These are phyloP conservation scores for Corythucha ciliata DNA, from an alignment of 2,888 invertebrate species.

Conservation along the genomic window DNA sequence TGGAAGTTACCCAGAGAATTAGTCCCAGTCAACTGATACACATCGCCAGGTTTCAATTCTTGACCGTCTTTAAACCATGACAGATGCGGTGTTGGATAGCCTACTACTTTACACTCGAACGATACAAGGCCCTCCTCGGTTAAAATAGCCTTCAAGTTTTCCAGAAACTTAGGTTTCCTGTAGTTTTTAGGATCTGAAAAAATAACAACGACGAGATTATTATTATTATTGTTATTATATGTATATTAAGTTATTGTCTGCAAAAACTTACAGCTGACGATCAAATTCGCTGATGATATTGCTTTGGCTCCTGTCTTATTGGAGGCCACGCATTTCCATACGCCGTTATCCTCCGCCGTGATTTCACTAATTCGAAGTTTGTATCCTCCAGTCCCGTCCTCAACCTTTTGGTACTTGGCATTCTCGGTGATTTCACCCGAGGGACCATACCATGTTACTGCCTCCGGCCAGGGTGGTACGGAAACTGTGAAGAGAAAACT, in stretches of 20 bases:
- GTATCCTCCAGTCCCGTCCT: constrained; percentile 76
- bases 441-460: constrained; percentile 78
- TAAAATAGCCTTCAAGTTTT: constrained; percentile 75
- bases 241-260: not conserved
- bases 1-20: constrained; percentile 58
- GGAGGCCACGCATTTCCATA: constrained; percentile 82
- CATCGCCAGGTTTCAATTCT: constrained; percentile 83
- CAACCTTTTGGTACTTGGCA: constrained; percentile 55
- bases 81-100: constrained; percentile 76
- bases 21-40: constrained; percentile 81
- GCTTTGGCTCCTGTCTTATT: constrained; percentile 65
- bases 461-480: constrained; percentile 77
- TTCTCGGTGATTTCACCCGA: constrained; percentile 58
- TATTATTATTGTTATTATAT: not conserved
- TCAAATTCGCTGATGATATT: constrained; percentile 61
- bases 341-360: constrained; percentile 74
- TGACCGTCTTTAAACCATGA: constrained; percentile 90
- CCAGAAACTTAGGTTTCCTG: constrained; percentile 80
- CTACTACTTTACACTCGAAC: constrained; percentile 87
- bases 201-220: not conserved
- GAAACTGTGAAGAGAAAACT: constrained; percentile 48
- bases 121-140: constrained; percentile 87
- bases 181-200: constrained; percentile 76
- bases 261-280: constrained; percentile 61
- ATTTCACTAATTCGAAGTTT: constrained; percentile 63